These are phyloP conservation scores for Pipistrellus kuhlii DNA, from an alignment of 2,797 vertebrate genomes.

Conservation along the genomic window DNA sequence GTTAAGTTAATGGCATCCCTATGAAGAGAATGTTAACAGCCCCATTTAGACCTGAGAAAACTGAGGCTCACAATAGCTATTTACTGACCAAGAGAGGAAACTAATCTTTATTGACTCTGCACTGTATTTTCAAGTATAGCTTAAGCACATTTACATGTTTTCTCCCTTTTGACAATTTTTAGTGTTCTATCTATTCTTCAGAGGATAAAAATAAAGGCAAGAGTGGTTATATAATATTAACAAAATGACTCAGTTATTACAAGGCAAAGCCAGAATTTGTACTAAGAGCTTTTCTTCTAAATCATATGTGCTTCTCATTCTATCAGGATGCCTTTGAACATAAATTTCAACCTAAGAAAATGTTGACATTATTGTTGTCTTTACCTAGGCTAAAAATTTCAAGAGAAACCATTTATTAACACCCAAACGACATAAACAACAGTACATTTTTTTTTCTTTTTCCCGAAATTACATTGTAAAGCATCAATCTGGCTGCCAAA, in stretches of 20 bases:
- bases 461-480: constrained; percentile 24
- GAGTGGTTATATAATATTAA: not conserved
- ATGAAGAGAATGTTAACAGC: not conserved
- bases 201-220: constrained; percentile 43
- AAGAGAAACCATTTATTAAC: constrained; percentile 25
- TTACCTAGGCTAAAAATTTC: constrained; percentile 9
- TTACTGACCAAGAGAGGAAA: constrained; percentile 31
- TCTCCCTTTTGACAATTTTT: constrained; percentile 51
- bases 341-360: constrained; percentile 45
- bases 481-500: constrained; percentile 4
- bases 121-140: not conserved
- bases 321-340: not conserved
- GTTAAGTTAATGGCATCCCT: not conserved
- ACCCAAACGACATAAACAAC: constrained; percentile 21
- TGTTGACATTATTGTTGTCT: not conserved
- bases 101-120: not conserved
- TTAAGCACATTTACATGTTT: constrained; percentile 36
- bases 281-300: constrained; percentile 53
- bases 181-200: not conserved
- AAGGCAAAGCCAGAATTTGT: constrained; percentile 43
- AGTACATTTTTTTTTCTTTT: not conserved
- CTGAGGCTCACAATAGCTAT: not conserved
- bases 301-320: not conserved
- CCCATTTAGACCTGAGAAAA: not conserved
- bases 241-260: constrained; percentile 31